Evolutionary conservation across 2,888 invertebrate genomes (phyloP).

Genomic region (Galeopsomyia nigrocyanea): DNA sequence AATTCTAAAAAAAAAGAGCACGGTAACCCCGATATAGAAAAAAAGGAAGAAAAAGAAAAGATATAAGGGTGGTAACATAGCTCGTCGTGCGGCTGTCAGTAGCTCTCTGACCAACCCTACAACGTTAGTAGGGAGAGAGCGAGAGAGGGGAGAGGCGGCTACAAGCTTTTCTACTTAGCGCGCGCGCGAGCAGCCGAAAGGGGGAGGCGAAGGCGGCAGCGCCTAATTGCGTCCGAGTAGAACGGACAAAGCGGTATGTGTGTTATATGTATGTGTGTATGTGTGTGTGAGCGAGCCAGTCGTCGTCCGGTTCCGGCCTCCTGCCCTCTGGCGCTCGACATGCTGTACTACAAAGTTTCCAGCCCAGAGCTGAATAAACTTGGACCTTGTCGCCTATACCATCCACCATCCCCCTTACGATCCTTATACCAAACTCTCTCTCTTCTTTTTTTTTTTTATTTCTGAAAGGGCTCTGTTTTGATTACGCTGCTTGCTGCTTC

Average conservation of each 20-base stretch:
- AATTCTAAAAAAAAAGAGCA: not conserved
- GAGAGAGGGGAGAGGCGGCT: conserved; percentile 49
- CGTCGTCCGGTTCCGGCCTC: conserved; percentile 51
- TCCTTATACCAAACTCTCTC: not conserved
- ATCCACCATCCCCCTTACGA: not conserved
- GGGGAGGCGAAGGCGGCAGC: conserved; percentile 48
- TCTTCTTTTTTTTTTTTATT: not conserved
- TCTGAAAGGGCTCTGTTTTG: not conserved
- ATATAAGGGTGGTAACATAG: not conserved
- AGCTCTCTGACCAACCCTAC: conserved; percentile 52
- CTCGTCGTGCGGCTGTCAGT: conserved; percentile 57
- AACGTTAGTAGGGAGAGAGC: not conserved
- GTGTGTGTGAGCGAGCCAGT: conserved; percentile 49
- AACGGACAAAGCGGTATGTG: conserved; percentile 68
- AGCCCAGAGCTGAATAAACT: conserved; percentile 67
- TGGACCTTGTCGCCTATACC: conserved; percentile 46
- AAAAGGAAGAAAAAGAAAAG: not conserved
- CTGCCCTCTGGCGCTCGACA: conserved; percentile 68
- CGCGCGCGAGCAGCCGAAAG: conserved; percentile 60
- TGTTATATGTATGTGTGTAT: conserved; percentile 56
- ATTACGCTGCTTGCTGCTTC: not conserved
- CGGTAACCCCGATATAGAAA: not conserved
- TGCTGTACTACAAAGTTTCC: conserved; percentile 68
- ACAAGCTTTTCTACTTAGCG: conserved; percentile 69
- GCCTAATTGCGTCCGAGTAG: conserved; percentile 69